phyloP scores from a whole-genome alignment of 2,113 vertebrate genomes.

The Dolichallabes microphthalmus region DNA sequence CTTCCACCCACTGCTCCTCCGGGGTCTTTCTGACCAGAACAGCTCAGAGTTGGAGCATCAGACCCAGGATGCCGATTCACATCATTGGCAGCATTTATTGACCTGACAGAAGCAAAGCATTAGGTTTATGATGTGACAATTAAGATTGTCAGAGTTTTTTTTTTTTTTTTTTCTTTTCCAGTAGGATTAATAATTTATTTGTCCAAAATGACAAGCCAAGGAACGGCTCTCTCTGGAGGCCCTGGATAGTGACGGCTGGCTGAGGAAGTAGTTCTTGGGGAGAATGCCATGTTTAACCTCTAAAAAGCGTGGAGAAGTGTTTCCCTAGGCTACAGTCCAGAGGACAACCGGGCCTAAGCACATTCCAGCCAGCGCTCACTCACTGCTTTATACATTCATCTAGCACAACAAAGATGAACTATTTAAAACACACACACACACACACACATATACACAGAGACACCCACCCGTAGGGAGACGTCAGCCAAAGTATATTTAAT shows the following conservation, averaged over 20 bases:
- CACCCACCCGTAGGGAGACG: not conserved
- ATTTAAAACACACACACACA: constrained; percentile 23
- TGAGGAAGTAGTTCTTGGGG: constrained; percentile 37
- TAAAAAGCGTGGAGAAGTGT: constrained; percentile 47
- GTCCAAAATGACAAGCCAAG: not conserved
- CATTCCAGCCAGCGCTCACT: constrained; percentile 55
- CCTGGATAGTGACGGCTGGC: constrained; percentile 8
- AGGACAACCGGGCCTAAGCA: constrained; percentile 47
- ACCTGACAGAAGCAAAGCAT: constrained; percentile 22
- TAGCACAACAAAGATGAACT: constrained; percentile 48
- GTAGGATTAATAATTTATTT: not conserved
- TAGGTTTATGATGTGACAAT: constrained; percentile 24
- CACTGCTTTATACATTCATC: constrained; percentile 55
- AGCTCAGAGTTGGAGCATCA: constrained; percentile 36
- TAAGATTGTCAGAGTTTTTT: not conserved
- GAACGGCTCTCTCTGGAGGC: not conserved
- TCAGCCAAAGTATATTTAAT: constrained; percentile 27
- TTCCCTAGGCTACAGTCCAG: constrained; percentile 59
- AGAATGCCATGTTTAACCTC: constrained; percentile 48
- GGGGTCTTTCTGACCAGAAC: constrained; percentile 47
- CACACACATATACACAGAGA: constrained; percentile 14
- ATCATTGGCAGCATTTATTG: constrained; percentile 26
- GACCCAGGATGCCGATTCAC: constrained; percentile 33
- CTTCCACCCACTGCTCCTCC: constrained; percentile 50
- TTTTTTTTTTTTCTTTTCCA: not conserved